phyloP scores from a whole-genome alignment of 2,797 vertebrate species.

The Mus spretus region DNA sequence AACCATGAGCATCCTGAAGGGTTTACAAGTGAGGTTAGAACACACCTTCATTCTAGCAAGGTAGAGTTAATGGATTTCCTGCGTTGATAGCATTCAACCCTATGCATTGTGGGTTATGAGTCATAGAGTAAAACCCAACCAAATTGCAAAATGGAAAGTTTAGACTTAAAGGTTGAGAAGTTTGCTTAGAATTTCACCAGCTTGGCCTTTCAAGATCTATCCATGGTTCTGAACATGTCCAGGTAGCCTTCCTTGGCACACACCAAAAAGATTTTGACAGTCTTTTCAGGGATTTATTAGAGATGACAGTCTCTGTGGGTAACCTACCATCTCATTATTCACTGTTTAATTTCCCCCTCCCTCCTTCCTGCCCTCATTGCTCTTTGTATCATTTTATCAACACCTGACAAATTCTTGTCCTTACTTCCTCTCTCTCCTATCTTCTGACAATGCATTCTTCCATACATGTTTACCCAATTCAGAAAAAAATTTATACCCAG shows the following conservation, averaged over 20 bases:
- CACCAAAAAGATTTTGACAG: background rate
- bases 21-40: background rate
- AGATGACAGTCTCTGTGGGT: background rate
- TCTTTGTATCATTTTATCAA: conserved; percentile 5
- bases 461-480: background rate
- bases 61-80: conserved; percentile 46
- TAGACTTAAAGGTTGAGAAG: background rate
- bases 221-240: background rate
- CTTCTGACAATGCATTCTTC: conserved; percentile 1
- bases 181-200: background rate
- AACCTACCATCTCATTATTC: background rate
- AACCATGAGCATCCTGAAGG: background rate
- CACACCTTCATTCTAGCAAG: conserved; percentile 8
- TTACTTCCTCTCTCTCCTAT: background rate
- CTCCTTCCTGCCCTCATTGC: background rate
- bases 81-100: background rate
- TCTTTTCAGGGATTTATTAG: background rate
- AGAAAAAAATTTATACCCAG: background rate
- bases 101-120: background rate
- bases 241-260: rapidly evolving
- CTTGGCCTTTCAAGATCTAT: background rate
- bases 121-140: background rate
- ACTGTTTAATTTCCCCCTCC: background rate
- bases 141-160: background rate
- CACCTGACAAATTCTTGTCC: background rate